Conservation (phyloP, 2,113 vertebrate genomes). For the Psilopsiagon aurifrons region DNA sequence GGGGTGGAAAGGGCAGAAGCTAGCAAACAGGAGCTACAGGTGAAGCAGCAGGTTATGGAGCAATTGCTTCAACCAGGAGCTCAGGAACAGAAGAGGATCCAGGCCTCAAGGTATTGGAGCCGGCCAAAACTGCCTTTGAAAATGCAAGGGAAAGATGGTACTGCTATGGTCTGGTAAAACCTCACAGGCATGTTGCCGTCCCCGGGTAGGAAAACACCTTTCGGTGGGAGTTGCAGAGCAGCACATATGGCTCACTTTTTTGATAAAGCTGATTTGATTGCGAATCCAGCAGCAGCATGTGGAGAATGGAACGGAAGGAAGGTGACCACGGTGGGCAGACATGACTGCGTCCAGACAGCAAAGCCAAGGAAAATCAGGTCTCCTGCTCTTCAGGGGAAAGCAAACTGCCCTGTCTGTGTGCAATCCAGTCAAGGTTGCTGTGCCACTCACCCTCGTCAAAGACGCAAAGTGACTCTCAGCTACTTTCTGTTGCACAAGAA, state of each 20-base stretch:
- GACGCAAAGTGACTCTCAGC: neutral
- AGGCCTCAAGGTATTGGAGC: neutral
- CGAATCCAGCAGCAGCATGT: accelerated
- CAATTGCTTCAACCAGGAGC: neutral
- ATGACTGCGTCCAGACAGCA: neutral
- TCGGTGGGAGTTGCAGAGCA: neutral
- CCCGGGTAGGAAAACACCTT: neutral
- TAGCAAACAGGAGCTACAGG: neutral
- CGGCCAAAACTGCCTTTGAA: neutral
- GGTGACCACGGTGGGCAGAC: neutral
- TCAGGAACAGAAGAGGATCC: neutral
- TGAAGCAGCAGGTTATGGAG: neutral
- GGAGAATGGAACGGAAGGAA: neutral
- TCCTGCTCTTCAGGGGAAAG: neutral
- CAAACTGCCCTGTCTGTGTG: neutral
- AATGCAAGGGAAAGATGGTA: neutral
- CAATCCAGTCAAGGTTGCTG: neutral
- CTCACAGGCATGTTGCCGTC: neutral
- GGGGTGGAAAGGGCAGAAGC: neutral
- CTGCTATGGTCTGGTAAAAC: neutral
- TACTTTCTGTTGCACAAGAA: conserved; percentile 10
- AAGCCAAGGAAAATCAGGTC: neutral
- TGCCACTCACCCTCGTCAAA: neutral
- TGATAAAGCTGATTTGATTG: neutral
- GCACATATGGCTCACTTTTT: neutral